Conservation (phyloP, 2,113 vertebrate species). For the Nothocercus nigrocapillus region DNA sequence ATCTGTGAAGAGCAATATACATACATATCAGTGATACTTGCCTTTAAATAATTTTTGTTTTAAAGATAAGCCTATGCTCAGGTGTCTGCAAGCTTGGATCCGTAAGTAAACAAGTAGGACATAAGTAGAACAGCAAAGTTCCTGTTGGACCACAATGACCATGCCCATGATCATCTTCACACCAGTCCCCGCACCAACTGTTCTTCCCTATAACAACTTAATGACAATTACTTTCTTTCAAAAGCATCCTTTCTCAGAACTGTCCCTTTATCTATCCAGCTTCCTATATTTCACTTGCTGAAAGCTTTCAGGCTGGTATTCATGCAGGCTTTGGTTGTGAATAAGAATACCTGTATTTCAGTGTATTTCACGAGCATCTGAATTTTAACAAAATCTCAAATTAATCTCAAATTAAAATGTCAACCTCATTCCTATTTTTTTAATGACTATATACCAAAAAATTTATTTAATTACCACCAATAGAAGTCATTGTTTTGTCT, state of each 20-base stretch:
- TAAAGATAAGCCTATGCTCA: not conserved
- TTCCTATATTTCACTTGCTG: not conserved
- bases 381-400: not conserved
- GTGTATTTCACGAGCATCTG: not conserved
- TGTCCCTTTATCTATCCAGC: not conserved
- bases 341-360: not conserved
- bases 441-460: not conserved
- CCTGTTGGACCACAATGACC: not conserved
- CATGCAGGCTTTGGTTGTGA: not conserved
- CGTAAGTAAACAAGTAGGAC: not conserved
- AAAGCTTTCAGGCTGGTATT: not conserved
- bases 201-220: not conserved
- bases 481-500: not conserved
- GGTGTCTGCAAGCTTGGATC: not conserved
- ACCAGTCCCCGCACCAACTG: accelerated
- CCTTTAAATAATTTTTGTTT: not conserved
- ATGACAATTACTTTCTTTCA: not conserved
- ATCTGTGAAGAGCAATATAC: not conserved
- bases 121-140: no score
- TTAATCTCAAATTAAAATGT: not conserved
- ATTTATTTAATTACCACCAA: not conserved
- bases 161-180: not conserved
- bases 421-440: not conserved
- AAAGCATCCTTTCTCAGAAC: not conserved
- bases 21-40: not conserved